Conservation (phyloP, 2,113 vertebrate genomes). For the Serinus canaria region DNA sequence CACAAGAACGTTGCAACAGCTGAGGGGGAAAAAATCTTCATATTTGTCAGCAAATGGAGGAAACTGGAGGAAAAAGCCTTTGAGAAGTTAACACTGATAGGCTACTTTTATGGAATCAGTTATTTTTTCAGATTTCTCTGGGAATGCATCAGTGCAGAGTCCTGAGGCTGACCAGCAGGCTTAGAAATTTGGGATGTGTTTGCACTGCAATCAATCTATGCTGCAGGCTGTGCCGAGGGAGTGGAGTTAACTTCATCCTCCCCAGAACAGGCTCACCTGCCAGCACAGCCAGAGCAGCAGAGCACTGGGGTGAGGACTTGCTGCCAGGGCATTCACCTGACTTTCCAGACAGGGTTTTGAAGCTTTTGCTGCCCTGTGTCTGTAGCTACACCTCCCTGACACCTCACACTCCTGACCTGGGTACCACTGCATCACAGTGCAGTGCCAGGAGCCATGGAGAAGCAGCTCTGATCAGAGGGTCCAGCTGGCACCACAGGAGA, state of each 20-base stretch:
- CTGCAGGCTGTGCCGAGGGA: neutral
- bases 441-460: rapidly evolving
- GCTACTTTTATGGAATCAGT: slow-evolving; percentile 23
- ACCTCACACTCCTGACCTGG: neutral
- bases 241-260: neutral
- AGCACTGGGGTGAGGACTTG: neutral
- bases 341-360: neutral
- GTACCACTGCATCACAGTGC: rapidly evolving
- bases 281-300: neutral
- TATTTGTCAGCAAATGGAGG: neutral
- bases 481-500: neutral
- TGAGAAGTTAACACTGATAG: neutral
- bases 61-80: slow-evolving; percentile 14
- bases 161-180: neutral
- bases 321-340: neutral
- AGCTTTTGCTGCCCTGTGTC: neutral
- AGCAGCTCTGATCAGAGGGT: neutral
- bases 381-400: neutral
- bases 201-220: slow-evolving; percentile 10
- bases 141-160: neutral
- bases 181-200: slow-evolving; percentile 28
- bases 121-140: slow-evolving; percentile 42
- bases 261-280: neutral
- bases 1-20: neutral
- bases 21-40: neutral